Base-by-base conservation (phyloP, 2,888 invertebrate genomes). In the Tanaodytes sp. region DNA sequence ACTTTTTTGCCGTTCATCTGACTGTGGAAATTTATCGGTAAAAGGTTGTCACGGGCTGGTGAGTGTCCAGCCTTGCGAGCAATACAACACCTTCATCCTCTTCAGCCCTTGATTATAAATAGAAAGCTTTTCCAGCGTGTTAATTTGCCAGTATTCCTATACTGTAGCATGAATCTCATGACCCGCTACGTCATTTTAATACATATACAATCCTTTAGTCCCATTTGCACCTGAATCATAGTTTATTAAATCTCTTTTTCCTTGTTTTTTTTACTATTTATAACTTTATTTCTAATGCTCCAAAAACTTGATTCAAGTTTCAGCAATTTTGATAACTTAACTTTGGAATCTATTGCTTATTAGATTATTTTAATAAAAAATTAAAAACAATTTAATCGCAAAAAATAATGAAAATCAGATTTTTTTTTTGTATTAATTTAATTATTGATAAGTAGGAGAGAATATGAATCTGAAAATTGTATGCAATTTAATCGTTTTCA, bases 41-140 rank as follows among this genome's bases (percentile, higher is more conserved):
- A 79, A 79, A 78, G 79, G 79, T 79, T 79, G 78, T 77, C 74
- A 78, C 79, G 79, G 77, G 74, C 79, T 78, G 78, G 68, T 76
- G 79, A 73, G 74, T 79, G 72, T 78, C 76, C 79, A 79, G 77
- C 77, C 79, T 79, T 78, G 77, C 79, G 75, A 76, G 73, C 72
- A 73, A 69, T 31, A 55, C 64, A 51, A 59, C 69, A 61, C 64
- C 64, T 54, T 65, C 65, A 57, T 61, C 70, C 65, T 57, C 70
- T 62, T 65, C 57, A 65, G 57, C 65, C 70, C 70, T 65, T 64
- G 70, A 45, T 64, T 70, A 70, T 70, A 70, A 70, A 70, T 70
- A 70, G 70, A 59, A 65, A 65, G 63, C 69, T 65, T 61, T 70
- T 69, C 69, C 64, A 64, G 64, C 59, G 55, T 55, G 62, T 63